Conservation (phyloP, 2,888 invertebrate species). For the Catocala nupta region DNA sequence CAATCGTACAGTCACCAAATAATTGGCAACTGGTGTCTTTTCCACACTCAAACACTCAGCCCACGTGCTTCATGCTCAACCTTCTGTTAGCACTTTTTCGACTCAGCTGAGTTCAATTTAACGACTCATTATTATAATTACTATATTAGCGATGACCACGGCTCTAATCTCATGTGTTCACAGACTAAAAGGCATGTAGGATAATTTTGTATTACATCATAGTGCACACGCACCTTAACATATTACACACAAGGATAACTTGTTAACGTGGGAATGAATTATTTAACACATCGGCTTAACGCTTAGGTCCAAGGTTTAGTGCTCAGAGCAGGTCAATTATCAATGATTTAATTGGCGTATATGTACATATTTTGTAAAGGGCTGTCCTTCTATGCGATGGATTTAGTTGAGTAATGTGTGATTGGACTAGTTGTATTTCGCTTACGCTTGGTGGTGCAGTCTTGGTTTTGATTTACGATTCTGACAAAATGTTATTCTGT, state of each 20-base stretch:
- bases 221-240: constrained; percentile 25
- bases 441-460: too few species aligned
- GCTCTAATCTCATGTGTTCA: not conserved
- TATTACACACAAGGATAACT: constrained; percentile 42
- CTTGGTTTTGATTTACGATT: too few species aligned
- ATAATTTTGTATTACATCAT: constrained; percentile 23
- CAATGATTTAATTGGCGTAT: constrained; percentile 5
- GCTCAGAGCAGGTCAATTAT: constrained; percentile 7
- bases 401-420: not conserved
- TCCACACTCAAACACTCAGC: too few species aligned
- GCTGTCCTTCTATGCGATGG: not conserved
- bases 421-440: too few species aligned
- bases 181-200: not conserved
- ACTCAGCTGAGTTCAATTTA: too few species aligned
- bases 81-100: too few species aligned
- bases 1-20: too few species aligned
- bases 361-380: not conserved
- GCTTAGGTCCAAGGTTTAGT: constrained; percentile 30
- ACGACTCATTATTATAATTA: too few species aligned
- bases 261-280: constrained; percentile 31
- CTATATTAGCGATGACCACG: not conserved
- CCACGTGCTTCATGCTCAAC: too few species aligned
- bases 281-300: constrained; percentile 2
- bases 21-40: too few species aligned
- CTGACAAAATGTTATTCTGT: too few species aligned